Evolutionary conservation across 2,797 vertebrate species (phyloP).

Genomic region (Scolopax bukidnonensis): DNA sequence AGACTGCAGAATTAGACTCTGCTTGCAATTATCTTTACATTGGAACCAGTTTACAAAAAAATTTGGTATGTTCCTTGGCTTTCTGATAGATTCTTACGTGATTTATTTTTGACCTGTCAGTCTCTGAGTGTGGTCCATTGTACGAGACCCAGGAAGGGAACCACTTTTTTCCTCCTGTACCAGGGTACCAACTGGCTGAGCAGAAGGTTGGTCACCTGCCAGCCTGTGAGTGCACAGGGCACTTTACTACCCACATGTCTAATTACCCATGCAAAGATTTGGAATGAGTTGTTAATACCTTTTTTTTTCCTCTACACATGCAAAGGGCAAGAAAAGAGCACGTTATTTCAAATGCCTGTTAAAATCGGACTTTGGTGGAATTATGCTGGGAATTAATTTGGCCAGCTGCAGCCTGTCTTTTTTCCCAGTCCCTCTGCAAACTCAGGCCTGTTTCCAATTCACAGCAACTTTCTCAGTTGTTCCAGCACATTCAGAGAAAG

Average conservation of each 20-base stretch:
- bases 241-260: not conserved
- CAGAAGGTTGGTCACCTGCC: constrained; percentile 43
- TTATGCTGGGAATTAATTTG: constrained; percentile 37
- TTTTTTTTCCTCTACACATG: not conserved
- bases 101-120: not conserved
- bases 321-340: constrained; percentile 44
- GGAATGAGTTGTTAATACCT: not conserved
- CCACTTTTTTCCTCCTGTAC: not conserved
- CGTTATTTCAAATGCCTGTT: constrained; percentile 4
- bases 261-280: constrained; percentile 20
- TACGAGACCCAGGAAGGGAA: not conserved
- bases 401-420: constrained; percentile 29
- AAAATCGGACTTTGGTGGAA: not conserved
- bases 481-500: not conserved
- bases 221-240: not conserved
- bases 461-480: not conserved
- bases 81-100: not conserved
- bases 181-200: not conserved
- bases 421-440: not conserved
- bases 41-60: not conserved
- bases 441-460: not conserved
- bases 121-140: not conserved
- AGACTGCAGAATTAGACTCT: constrained; percentile 25
- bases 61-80: not conserved
- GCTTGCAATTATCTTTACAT: constrained; percentile 19